These are phyloP conservation scores for Cebuella pygmaea DNA, from an alignment of 2,797 vertebrate species.

Conservation along the genomic window DNA sequence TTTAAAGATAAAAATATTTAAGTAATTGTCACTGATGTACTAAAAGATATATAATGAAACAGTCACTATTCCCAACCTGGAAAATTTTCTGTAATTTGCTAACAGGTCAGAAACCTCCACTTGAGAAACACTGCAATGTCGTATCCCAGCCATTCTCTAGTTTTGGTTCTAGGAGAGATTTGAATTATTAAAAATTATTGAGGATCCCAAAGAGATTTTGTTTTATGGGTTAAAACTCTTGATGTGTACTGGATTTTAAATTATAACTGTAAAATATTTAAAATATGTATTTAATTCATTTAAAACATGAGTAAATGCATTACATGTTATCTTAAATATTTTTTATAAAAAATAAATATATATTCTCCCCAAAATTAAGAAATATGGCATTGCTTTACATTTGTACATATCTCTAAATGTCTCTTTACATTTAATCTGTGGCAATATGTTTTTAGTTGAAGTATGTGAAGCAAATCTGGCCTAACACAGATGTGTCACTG, in stretches of 20 bases:
- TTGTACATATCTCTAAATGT: not conserved
- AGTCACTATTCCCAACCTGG: not conserved
- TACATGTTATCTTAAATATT: not conserved
- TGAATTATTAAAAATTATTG: not conserved
- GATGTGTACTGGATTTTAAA: not conserved
- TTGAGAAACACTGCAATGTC: not conserved
- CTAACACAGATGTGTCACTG: not conserved
- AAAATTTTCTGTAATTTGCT: not conserved
- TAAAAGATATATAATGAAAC: not conserved
- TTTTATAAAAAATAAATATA: slow-evolving; percentile 44
- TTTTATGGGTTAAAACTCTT: not conserved
- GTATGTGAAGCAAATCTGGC: not conserved
- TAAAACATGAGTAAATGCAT: not conserved
- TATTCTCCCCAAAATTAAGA: not conserved
- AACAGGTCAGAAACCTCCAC: not conserved
- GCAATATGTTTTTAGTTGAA: not conserved
- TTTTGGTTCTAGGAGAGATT: not conserved
- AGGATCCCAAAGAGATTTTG: not conserved
- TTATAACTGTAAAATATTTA: not conserved
- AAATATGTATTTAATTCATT: not conserved
- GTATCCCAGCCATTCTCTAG: not conserved
- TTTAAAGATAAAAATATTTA: slow-evolving; percentile 8
- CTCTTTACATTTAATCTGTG: not conserved
- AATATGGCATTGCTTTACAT: not conserved
- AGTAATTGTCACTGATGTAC: not conserved